Percentiles rank a stretch among this genome's conserved stretches.
These are phyloP conservation scores for Cliona cf. orientalis DNA, from an alignment of 37 sponge, comb jelly and placozoan genomes.

Conservation along the genomic window DNA sequence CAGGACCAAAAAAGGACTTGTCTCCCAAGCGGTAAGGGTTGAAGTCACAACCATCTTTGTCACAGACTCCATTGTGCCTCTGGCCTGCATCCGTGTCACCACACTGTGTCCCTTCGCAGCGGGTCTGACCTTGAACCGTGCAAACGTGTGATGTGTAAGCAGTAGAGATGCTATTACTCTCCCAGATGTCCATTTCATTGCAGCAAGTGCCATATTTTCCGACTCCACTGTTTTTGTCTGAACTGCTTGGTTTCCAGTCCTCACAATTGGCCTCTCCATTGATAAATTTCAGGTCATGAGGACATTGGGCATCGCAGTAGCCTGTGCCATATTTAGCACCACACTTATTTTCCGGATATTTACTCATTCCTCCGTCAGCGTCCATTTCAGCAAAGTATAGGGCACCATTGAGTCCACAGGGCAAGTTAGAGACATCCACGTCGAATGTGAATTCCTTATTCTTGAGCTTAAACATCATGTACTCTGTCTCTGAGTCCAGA, in stretches of 20 bases:
- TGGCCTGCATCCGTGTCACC: conserved; percentile 22
- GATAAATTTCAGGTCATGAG: conserved; percentile 50
- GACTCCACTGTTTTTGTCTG: conserved; percentile 31
- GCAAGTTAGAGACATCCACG: conserved; percentile 48
- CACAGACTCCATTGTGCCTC: conserved; percentile 38
- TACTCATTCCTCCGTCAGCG: conserved; percentile 35
- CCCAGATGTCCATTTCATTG: conserved; percentile 50
- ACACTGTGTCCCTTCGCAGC: conserved; percentile 33
- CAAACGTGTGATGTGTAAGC: conserved; percentile 44
- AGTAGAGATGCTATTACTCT: conserved; percentile 37
- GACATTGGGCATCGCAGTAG: conserved; percentile 55
- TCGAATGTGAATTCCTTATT: conserved; percentile 49
- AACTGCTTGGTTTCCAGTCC: conserved; percentile 30
- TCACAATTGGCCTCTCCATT: conserved; percentile 57
- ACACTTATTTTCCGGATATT: conserved; percentile 33
- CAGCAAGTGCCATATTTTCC: conserved; percentile 50
- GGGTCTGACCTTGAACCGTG: conserved; percentile 40
- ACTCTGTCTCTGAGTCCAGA: conserved; percentile 32
- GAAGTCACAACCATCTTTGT: conserved; percentile 57
- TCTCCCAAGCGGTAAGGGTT: conserved; percentile 54
- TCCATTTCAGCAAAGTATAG: conserved; percentile 50
- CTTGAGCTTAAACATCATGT: conserved; percentile 41
- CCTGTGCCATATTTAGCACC: conserved; percentile 57
- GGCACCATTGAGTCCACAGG: conserved; percentile 53
- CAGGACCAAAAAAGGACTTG: conserved; percentile 42